Base-by-base conservation (phyloP, 23 tunicate genomes). In the Clavelina lepadiformis region DNA sequence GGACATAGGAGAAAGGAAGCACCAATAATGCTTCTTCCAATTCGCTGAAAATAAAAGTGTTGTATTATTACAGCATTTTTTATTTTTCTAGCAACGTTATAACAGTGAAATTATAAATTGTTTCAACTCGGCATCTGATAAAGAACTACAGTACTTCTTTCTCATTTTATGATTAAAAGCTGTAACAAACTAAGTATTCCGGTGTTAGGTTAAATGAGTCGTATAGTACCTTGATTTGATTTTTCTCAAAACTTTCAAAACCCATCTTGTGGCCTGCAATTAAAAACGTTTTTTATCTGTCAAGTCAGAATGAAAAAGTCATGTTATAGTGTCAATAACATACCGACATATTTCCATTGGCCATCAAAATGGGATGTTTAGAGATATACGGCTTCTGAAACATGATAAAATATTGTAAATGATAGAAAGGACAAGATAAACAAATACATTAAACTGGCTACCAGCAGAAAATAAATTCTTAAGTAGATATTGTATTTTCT, bases 1-100 rank as follows among this genome's bases (percentile, higher is more conserved):
- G 83, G 8, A 89, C 75, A 63, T 89, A 89, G 34, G 97, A 89
- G 44, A 89, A 89, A 0, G 97, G 97, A 32, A 89, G 63, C 28
- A 81, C 83, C 11, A 89, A 71, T 5, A 89, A 49, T 18, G 89
- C 67, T 35, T 89, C 89, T 46, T 89, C 97, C 18, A 89, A 57
- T 62, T 89, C 97, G 33, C 86, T 72, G 33, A 1, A 69, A 56
- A 38, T 0, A 50, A 19, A 13, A 19, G 15, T n/a, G n/a, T n/a
- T n/a, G n/a, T n/a, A n/a, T n/a, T n/a, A n/a, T n/a, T n/a, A n/a
- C n/a, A n/a, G n/a, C n/a, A n/a, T n/a, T n/a, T n/a, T n/a, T n/a
- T n/a, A n/a, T n/a, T n/a, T n/a, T n/a, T n/a, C n/a, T n/a, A n/a
- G n/a, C n/a, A n/a, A n/a, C n/a, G n/a, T n/a, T n/a, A n/a, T n/a